These are phyloP conservation scores for Kryphioiulus occultus DNA, from an alignment of 2,888 invertebrate genomes.

Conservation along the genomic window DNA sequence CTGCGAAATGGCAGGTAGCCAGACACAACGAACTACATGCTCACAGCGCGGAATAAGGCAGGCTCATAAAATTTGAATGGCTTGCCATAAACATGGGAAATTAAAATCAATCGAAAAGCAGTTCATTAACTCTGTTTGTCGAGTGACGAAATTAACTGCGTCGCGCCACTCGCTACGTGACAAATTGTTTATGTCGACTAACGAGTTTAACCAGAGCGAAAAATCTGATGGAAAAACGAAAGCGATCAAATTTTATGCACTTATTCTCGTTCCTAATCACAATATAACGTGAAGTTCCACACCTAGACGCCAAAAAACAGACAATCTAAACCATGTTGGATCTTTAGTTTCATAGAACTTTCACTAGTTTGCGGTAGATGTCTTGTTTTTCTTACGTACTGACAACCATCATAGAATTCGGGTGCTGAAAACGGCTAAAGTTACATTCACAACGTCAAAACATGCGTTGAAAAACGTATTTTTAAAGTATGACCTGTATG, in stretches of 20 bases:
- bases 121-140: not conserved
- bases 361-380: not conserved
- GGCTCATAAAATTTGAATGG: conserved; percentile 4
- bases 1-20: not conserved
- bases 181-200: not conserved
- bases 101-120: conserved; percentile 12
- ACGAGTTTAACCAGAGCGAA: not conserved
- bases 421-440: too few relatives aligned
- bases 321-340: too few relatives aligned
- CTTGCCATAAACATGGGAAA: not conserved
- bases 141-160: not conserved
- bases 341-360: not conserved
- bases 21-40: not conserved
- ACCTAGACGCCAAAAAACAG: not conserved
- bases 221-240: not conserved
- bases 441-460: too few relatives aligned
- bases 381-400: too few relatives aligned
- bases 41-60: not conserved
- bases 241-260: conserved; percentile 6
- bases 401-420: too few relatives aligned
- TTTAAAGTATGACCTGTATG: too few relatives aligned
- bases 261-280: not conserved
- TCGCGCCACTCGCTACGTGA: not conserved
- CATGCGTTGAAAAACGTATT: too few relatives aligned
- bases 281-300: not conserved